Conservation (phyloP, 2,888 invertebrate genomes). For the Zaprionus bogoriensis region DNA sequence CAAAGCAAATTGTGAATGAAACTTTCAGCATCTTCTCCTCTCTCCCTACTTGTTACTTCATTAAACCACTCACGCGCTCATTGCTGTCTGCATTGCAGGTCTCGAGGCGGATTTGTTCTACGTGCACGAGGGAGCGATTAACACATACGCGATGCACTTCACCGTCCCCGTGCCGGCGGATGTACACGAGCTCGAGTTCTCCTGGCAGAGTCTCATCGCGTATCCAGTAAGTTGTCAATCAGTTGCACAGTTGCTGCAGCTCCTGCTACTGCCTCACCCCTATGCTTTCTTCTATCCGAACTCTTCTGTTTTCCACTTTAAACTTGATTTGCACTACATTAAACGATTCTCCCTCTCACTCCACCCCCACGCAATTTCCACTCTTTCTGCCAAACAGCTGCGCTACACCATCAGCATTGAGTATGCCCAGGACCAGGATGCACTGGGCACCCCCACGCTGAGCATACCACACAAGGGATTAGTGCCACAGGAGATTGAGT, state of each 20-base stretch:
- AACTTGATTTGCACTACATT: conserved; percentile 74
- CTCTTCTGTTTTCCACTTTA: background rate
- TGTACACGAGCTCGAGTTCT: conserved; percentile 91
- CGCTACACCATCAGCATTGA: conserved; percentile 84
- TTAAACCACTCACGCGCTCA: too few relatives aligned
- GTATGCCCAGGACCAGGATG: conserved; percentile 85
- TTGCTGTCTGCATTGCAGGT: conserved; percentile 83
- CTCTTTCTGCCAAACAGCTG: conserved; percentile 54
- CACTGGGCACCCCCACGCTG: conserved; percentile 90
- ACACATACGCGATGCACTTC: conserved; percentile 93
- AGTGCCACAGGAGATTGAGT: conserved; percentile 90
- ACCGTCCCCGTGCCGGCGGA: conserved; percentile 91
- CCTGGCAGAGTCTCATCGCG: conserved; percentile 91
- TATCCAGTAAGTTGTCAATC: conserved; percentile 87
- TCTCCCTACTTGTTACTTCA: background rate
- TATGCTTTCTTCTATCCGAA: background rate
- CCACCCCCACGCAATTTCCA: too few relatives aligned
- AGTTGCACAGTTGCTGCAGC: too few relatives aligned
- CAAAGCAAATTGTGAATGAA: conserved; percentile 64
- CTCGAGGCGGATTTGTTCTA: conserved; percentile 91
- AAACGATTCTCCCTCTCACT: conserved; percentile 45
- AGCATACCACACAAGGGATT: conserved; percentile 92
- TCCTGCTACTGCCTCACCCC: background rate
- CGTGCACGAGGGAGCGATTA: conserved; percentile 92
- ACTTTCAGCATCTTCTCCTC: conserved; percentile 41